Evolutionary conservation across 2,797 vertebrate species (phyloP), one percentile per base, ranked within the genome.

Genomic region (Rhyacichthys aspro): DNA sequence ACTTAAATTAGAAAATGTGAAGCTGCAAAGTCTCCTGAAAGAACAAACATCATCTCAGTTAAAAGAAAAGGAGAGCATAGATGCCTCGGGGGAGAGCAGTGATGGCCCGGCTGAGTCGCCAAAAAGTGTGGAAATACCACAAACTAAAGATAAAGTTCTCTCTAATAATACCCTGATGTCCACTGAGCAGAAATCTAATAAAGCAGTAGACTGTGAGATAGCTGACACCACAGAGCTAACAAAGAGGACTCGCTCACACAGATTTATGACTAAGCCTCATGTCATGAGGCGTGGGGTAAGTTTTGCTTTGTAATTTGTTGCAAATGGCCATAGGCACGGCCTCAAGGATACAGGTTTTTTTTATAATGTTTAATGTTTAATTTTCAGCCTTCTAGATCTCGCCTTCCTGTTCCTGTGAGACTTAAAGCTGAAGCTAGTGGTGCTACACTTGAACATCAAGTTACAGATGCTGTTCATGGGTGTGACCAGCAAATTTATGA

Each of bases 361-460:
- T 71, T 39, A 55, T 39, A 49, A 23, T 68, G 2, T 59, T 2
- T 46, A 70, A 14, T 16, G 3, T 57, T 59, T 73, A 12, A 79
- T 63, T 76, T 48, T 79, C 83, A 96, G 95, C 72, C 71, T 11
- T 60, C 67, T 28, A 96, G 71, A 76, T 98, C 96, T 9, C 91
- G 92, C 37, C 84, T 98, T 46, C 95, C 96, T 0, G 55, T 98
- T 72, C 92, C 84, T 8, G 28, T 94, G 12, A 94, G 88, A 46
- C 55, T 80, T 8, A 82, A 72, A 44, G 78, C 62, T 11, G 76
- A 90, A 0, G 2, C 78, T 4, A 86, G 70, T 11, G n/a, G 63
- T 19, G 67, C 56, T 64, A 58, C 5, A 81, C 10, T 70, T 62
- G 34, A 75, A 50, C 18, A 43, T 50, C 5, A 76, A 72, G 2